Evolutionary conservation across 92 coral and sea anemone species (phyloP).

Genomic region (Epizoanthus illoricatus): DNA sequence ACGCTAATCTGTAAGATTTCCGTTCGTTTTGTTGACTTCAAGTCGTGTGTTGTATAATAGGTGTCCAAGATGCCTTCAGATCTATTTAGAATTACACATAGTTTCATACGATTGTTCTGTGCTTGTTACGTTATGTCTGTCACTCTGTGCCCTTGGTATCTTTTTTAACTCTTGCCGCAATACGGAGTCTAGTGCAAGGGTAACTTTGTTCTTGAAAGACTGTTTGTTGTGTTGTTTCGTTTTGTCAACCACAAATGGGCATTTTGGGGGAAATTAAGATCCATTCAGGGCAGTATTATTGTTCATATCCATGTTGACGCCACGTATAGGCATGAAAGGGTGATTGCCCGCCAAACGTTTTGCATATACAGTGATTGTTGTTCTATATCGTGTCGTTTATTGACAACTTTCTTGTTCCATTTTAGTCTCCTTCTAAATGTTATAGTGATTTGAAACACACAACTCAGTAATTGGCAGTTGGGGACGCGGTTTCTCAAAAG

Average conservation of each 20-base stretch:
- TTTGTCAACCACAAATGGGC: slow-evolving; percentile 13
- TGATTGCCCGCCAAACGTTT: neutral
- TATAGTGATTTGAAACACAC: neutral
- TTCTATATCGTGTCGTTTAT: slow-evolving; percentile 3
- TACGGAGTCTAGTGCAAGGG: slow-evolving; percentile 7
- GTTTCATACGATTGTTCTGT: slow-evolving; percentile 37
- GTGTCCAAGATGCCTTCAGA: slow-evolving; percentile 42
- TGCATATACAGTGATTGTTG: neutral
- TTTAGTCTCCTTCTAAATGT: neutral
- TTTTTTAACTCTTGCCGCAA: neutral
- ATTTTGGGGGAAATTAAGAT: neutral
- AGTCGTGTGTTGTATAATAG: slow-evolving; percentile 17
- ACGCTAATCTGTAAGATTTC: slow-evolving; percentile 14
- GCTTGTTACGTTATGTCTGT: neutral
- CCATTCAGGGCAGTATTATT: neutral
- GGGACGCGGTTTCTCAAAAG: neutral
- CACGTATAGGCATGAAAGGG: slow-evolving; percentile 16
- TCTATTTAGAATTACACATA: slow-evolving; percentile 37
- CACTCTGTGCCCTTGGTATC: neutral
- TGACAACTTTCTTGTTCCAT: neutral
- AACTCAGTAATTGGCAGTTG: neutral
- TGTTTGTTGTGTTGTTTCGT: neutral
- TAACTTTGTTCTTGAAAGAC: neutral
- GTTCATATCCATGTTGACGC: neutral
- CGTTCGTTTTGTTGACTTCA: slow-evolving; percentile 36